A percentile compares a stretch with the other conserved stretches of the same genome.
Evolutionary conservation across 2,888 invertebrate species (phyloP).

Genomic region (Ypsolopha sequella): DNA sequence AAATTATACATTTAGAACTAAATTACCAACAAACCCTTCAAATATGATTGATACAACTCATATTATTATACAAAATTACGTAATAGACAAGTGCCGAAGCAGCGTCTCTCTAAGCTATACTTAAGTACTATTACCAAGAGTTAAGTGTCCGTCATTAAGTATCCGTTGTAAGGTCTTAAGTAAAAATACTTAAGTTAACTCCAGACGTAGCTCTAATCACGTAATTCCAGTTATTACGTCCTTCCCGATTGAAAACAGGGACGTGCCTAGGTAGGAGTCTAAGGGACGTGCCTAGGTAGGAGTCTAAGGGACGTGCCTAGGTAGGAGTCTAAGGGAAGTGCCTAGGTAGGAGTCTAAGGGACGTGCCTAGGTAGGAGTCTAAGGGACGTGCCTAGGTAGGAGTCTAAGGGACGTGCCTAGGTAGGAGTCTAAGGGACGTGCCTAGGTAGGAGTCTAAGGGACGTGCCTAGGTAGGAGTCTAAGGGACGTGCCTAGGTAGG

Average conservation of each 20-base stretch:
- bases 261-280: slow-evolving; percentile 16
- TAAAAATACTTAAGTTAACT: slow-evolving; percentile 40
- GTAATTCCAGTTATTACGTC: slow-evolving; percentile 49
- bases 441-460: too few relatives aligned
- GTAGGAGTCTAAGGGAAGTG: too few relatives aligned
- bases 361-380: too few relatives aligned
- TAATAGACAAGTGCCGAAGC: slow-evolving; percentile 12
- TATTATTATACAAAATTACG: slow-evolving; percentile 14
- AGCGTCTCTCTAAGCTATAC: slow-evolving; percentile 25
- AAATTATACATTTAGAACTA: slow-evolving; percentile 2
- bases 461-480: too few relatives aligned
- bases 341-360: too few relatives aligned
- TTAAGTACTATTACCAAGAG: slow-evolving; percentile 30
- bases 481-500: too few relatives aligned
- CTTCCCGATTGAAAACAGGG: slow-evolving; percentile 39
- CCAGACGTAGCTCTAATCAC: slow-evolving; percentile 33
- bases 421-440: too few relatives aligned
- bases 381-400: too few relatives aligned
- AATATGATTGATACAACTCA: slow-evolving; percentile 13
- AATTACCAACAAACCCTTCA: slow-evolving; percentile 1
- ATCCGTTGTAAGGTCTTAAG: slow-evolving; percentile 29
- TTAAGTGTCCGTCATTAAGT: slow-evolving; percentile 39
- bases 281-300: too few relatives aligned
- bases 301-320: too few relatives aligned
- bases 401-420: too few relatives aligned